These are phyloP conservation scores for Hylaeus anthracinus DNA, from an alignment of 1,140 invertebrate species.

Conservation along the genomic window DNA sequence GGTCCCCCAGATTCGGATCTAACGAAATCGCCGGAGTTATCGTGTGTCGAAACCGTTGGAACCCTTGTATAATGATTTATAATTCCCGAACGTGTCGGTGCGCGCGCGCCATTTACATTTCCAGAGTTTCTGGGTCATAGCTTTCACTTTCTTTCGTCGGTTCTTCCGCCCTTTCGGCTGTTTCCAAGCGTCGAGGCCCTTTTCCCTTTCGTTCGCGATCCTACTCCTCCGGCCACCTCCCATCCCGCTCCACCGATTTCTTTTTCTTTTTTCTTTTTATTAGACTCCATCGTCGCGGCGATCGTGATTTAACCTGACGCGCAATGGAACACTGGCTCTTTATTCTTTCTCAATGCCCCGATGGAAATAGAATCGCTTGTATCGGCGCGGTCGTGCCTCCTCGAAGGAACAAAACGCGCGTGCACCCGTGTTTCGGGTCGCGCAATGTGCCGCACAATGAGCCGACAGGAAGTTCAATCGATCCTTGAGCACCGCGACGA, in stretches of 20 bases:
- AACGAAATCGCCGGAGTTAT: conserved; percentile 34
- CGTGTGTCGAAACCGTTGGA: conserved; percentile 28
- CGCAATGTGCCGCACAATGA: conserved; percentile 31
- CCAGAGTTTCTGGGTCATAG: conserved; percentile 70
- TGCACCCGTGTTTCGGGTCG: conserved; percentile 29
- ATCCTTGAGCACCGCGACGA: conserved; percentile 12
- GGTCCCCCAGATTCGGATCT: not conserved
- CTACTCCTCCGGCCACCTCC: not conserved
- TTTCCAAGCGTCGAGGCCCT: conserved; percentile 41
- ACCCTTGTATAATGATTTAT: conserved; percentile 46
- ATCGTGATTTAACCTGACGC: conserved; percentile 56
- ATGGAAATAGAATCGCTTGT: conserved; percentile 50
- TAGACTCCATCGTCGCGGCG: conserved; percentile 20
- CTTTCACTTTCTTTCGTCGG: conserved; percentile 71
- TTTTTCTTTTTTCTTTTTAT: not conserved
- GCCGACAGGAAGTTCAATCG: conserved; percentile 50
- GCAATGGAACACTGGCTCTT: conserved; percentile 33
- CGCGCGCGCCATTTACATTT: conserved; percentile 62
- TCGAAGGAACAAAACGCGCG: conserved; percentile 38
- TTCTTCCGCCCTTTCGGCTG: conserved; percentile 59
- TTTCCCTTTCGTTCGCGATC: conserved; percentile 63
- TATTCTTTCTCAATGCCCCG: conserved; percentile 31
- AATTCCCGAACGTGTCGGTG: conserved; percentile 44
- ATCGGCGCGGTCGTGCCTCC: conserved; percentile 14
- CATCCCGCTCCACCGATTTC: not conserved